Percentiles rank a stretch among this genome's conserved stretches.
Evolutionary conservation across 1,140 invertebrate genomes (phyloP).

Genomic region (Lepidostoma basale): DNA sequence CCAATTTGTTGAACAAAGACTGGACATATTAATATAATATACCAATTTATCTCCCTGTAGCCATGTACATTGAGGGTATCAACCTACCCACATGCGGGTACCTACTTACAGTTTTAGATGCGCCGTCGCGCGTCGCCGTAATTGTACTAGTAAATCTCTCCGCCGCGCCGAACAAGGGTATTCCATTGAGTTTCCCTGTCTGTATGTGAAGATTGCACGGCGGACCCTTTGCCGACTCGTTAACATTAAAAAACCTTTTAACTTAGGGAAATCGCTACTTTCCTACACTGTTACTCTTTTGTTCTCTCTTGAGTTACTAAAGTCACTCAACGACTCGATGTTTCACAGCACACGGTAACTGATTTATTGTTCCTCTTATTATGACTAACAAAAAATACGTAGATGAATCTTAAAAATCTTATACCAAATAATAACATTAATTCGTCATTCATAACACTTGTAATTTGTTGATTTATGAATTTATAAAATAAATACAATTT

Average conservation of each 20-base stretch:
- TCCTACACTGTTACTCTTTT: not conserved
- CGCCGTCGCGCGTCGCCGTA: not conserved
- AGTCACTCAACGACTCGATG: not conserved
- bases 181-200: conserved; percentile 8
- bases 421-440: not conserved
- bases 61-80: too few species aligned
- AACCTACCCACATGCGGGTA: too few species aligned
- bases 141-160: not conserved
- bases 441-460: not conserved
- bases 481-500: too few species aligned
- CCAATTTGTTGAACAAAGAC: too few species aligned
- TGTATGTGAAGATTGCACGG: not conserved
- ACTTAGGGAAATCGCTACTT: not conserved
- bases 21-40: too few species aligned
- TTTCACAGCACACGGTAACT: not conserved
- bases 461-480: too few species aligned
- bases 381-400: not conserved
- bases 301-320: not conserved
- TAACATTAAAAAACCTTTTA: not conserved
- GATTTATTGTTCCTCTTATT: too few species aligned
- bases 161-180: not conserved
- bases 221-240: not conserved
- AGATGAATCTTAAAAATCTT: not conserved
- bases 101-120: too few species aligned
- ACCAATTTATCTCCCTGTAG: too few species aligned